These are phyloP conservation scores for Thumatha senex DNA, from an alignment of 2,888 invertebrate species.

Conservation along the genomic window DNA sequence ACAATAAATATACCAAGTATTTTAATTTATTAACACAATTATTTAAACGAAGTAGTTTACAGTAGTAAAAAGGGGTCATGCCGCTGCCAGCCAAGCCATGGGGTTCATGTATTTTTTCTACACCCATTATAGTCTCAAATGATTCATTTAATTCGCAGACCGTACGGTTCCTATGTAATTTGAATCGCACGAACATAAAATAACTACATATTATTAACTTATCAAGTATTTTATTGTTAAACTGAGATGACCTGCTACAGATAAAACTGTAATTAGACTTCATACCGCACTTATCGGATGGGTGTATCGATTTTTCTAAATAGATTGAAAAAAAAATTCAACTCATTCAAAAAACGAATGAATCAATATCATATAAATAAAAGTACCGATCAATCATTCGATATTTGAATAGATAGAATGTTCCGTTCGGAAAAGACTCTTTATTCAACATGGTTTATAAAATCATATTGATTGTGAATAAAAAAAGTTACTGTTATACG, in stretches of 20 bases:
- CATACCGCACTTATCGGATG: slow-evolving; percentile 73
- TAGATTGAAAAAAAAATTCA: slow-evolving; percentile 67
- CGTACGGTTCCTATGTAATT: slow-evolving; percentile 31
- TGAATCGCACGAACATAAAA: slow-evolving; percentile 46
- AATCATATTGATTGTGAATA: slow-evolving; percentile 4
- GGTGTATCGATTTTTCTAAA: slow-evolving; percentile 77
- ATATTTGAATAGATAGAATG: slow-evolving; percentile 66
- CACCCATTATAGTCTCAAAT: slow-evolving; percentile 8
- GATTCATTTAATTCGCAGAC: slow-evolving; percentile 15
- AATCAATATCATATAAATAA: slow-evolving; percentile 73
- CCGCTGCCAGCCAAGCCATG: neutral
- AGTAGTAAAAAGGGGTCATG: neutral
- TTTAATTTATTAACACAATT: too few species aligned
- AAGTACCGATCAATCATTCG: slow-evolving; percentile 78
- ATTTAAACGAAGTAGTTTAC: too few species aligned
- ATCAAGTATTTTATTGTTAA: slow-evolving; percentile 74
- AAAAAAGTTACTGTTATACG: slow-evolving; percentile 5
- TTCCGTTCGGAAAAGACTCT: slow-evolving; percentile 54
- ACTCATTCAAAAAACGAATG: slow-evolving; percentile 64
- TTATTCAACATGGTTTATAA: slow-evolving; percentile 18
- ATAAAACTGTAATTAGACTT: slow-evolving; percentile 79
- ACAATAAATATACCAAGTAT: too few species aligned
- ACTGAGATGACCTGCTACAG: slow-evolving; percentile 67
- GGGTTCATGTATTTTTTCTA: slow-evolving; percentile 13
- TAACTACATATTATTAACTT: slow-evolving; percentile 72